phyloP scores from a whole-genome alignment of 2,888 invertebrate genomes.

The Spodoptera picta region DNA sequence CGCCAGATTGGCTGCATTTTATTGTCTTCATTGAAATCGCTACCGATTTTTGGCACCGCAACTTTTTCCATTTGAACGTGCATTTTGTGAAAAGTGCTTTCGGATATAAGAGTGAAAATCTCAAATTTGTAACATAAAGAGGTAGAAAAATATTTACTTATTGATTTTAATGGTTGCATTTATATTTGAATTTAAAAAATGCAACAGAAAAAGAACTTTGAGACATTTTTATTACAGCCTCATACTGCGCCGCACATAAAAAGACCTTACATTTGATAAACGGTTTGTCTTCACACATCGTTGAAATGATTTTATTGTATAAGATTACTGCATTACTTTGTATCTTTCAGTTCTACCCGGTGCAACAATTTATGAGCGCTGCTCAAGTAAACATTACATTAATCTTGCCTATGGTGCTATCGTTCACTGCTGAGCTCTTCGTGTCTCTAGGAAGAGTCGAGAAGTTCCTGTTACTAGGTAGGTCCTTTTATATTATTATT shows the following conservation, averaged over 20 bases:
- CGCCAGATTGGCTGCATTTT: conserved; percentile 43
- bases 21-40: conserved; percentile 15
- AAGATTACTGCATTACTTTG: not conserved
- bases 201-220: too few species aligned
- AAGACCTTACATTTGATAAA: too few species aligned
- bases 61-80: conserved; percentile 10
- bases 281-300: too few species aligned
- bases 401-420: conserved; percentile 83
- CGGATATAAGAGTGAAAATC: too few species aligned
- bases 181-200: too few species aligned
- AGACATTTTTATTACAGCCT: too few species aligned
- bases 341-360: conserved; percentile 76
- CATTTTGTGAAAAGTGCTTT: conserved; percentile 6
- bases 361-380: conserved; percentile 82
- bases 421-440: conserved; percentile 88
- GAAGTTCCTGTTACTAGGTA: conserved; percentile 78
- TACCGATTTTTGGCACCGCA: conserved; percentile 19
- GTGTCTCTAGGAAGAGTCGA: conserved; percentile 82
- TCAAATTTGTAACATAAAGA: too few species aligned
- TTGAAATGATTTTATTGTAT: not conserved
- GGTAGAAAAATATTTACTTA: too few species aligned
- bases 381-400: conserved; percentile 82
- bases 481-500: conserved; percentile 37
- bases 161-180: too few species aligned
- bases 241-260: too few species aligned